Percentiles rank a stretch among this genome's conserved stretches.
These are phyloP conservation scores for Distichodus sexfasciatus DNA, from an alignment of 2,797 vertebrate genomes.

Conservation along the genomic window DNA sequence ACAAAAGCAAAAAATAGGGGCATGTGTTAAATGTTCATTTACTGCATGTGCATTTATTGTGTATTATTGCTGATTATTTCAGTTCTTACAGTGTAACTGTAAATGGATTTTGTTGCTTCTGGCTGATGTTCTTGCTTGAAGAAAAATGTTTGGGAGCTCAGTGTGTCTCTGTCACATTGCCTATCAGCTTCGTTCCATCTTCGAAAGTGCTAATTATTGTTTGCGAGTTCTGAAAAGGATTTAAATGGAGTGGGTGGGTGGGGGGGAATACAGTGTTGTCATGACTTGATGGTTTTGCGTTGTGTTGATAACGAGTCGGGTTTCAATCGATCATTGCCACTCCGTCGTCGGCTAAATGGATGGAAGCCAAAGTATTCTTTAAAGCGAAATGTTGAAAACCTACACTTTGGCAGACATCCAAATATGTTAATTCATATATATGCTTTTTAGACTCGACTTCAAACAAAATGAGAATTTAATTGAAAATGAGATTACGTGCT, in stretches of 20 bases:
- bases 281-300: constrained; percentile 25
- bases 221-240: constrained; percentile 36
- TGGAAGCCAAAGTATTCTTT: constrained; percentile 73
- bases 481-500: constrained; percentile 80
- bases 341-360: constrained; percentile 82
- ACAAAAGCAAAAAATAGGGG: neutral
- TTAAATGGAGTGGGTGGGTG: no score
- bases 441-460: constrained; percentile 97
- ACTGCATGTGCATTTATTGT: constrained; percentile 1
- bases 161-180: constrained; percentile 17
- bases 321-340: constrained; percentile 70
- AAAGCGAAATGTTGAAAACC: constrained; percentile 83
- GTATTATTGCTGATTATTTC: neutral
- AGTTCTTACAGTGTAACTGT: neutral
- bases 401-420: constrained; percentile 86
- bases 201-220: constrained; percentile 43
- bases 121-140: constrained; percentile 17
- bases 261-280: constrained; percentile 19
- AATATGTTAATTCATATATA: constrained; percentile 98
- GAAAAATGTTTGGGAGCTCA: constrained; percentile 12
- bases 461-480: constrained; percentile 99
- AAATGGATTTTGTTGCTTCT: constrained; percentile 11
- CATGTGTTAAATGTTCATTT: neutral
- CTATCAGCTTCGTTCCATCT: constrained; percentile 36
- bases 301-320: constrained; percentile 31